Evolutionary conservation across 2,113 vertebrate species (phyloP).

Genomic region (Clarias magur): DNA sequence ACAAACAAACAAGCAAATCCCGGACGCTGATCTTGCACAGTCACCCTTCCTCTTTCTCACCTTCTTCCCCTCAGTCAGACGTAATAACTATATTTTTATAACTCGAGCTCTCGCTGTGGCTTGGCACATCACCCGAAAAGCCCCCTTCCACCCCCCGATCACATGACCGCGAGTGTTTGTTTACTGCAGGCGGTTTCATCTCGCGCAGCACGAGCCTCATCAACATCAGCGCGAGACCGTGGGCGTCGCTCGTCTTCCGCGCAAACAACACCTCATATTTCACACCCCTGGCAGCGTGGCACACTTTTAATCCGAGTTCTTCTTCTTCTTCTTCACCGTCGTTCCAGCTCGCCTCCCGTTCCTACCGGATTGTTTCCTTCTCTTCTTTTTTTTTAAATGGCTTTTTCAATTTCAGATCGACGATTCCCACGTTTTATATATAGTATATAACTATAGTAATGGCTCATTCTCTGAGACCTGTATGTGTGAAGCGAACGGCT

Average conservation of each 20-base stretch:
- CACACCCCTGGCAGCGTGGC: slow-evolving; percentile 67
- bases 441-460: neutral
- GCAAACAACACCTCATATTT: slow-evolving; percentile 74
- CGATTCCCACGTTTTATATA: neutral
- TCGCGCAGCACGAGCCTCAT: neutral
- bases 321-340: slow-evolving; percentile 63
- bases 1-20: neutral
- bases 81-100: neutral
- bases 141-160: neutral
- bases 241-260: slow-evolving; percentile 77
- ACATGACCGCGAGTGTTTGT: neutral
- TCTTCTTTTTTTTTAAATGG: slow-evolving; percentile 65
- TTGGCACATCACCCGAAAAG: neutral
- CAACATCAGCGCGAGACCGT: slow-evolving; percentile 33
- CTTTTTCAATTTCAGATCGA: neutral
- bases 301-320: slow-evolving; percentile 79
- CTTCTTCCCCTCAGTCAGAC: neutral
- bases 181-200: neutral
- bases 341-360: slow-evolving; percentile 39
- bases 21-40: neutral
- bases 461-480: neutral
- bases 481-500: too few relatives aligned
- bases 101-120: neutral
- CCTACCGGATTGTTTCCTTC: slow-evolving; percentile 73
- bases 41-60: neutral